phyloP scores from a whole-genome alignment of 2,888 invertebrate species.

The Stratiomys singularior region DNA sequence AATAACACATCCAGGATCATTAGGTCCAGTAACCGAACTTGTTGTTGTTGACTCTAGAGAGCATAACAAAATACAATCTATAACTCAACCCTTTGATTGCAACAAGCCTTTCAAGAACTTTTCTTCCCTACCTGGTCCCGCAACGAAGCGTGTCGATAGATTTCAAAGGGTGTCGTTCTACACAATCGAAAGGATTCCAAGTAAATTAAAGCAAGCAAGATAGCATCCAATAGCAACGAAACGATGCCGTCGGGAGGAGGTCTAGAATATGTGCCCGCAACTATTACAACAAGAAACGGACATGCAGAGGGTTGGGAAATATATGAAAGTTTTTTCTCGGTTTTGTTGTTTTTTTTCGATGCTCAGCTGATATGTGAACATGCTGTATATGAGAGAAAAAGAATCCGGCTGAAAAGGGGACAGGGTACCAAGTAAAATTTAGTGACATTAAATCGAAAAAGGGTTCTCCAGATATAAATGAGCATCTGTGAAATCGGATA shows the following conservation, averaged over 20 bases:
- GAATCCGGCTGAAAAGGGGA: neutral
- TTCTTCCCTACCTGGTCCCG: neutral
- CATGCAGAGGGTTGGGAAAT: neutral
- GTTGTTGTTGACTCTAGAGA: too few species aligned
- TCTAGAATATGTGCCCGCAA: neutral
- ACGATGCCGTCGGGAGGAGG: neutral
- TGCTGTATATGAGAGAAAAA: neutral
- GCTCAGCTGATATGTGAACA: too few species aligned
- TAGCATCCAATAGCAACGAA: neutral
- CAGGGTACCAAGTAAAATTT: constrained; percentile 2
- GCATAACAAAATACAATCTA: neutral
- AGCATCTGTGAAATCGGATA: constrained; percentile 44
- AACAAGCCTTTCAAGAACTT: neutral
- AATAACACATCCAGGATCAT: too few species aligned
- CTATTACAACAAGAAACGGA: neutral
- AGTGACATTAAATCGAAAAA: constrained; percentile 42
- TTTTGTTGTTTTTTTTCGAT: neutral
- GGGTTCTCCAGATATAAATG: constrained; percentile 46
- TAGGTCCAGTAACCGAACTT: too few species aligned
- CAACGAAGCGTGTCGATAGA: neutral
- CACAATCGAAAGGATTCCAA: neutral
- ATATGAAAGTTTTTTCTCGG: constrained; percentile 1
- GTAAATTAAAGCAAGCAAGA: constrained; percentile 28
- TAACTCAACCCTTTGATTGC: neutral
- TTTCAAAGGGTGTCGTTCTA: neutral